These are phyloP conservation scores for Propithecus coquereli DNA, from an alignment of 2,113 vertebrate genomes.

Conservation along the genomic window DNA sequence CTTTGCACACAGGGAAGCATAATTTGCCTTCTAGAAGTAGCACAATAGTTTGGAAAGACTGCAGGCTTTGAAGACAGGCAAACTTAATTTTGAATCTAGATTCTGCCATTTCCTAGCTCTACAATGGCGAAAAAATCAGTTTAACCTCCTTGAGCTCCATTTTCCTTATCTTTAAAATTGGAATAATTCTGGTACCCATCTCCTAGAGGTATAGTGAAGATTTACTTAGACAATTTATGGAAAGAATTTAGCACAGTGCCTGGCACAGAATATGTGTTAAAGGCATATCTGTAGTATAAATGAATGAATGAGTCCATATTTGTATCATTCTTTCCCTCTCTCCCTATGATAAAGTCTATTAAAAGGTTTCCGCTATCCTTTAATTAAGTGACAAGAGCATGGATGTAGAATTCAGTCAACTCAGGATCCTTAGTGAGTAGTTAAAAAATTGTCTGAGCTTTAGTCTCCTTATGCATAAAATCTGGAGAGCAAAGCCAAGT, in stretches of 20 bases:
- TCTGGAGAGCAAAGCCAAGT: not conserved
- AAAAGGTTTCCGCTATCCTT: slow-evolving; percentile 3
- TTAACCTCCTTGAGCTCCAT: not conserved
- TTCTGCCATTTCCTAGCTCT: slow-evolving; percentile 14
- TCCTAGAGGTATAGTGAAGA: not conserved
- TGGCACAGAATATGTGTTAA: not conserved
- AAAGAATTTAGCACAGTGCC: slow-evolving; percentile 18
- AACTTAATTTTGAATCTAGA: slow-evolving; percentile 28
- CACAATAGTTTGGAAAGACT: not conserved
- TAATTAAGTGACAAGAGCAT: not conserved
- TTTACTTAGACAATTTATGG: slow-evolving; percentile 23
- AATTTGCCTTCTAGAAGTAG: not conserved
- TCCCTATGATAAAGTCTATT: not conserved
- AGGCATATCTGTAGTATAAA: not conserved
- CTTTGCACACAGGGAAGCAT: not conserved
- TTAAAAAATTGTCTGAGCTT: not conserved
- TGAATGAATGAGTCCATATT: not conserved
- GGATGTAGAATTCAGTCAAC: slow-evolving; percentile 1
- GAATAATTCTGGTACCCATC: not conserved
- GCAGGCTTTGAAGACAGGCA: not conserved
- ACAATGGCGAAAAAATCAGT: not conserved
- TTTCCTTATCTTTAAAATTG: slow-evolving; percentile 9
- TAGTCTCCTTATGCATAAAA: slow-evolving; percentile 16
- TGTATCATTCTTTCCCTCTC: not conserved
- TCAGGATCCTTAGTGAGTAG: not conserved